Conservation (phyloP, 2,113 vertebrate genomes). For the Sinocyclocheilus anophthalmus region DNA sequence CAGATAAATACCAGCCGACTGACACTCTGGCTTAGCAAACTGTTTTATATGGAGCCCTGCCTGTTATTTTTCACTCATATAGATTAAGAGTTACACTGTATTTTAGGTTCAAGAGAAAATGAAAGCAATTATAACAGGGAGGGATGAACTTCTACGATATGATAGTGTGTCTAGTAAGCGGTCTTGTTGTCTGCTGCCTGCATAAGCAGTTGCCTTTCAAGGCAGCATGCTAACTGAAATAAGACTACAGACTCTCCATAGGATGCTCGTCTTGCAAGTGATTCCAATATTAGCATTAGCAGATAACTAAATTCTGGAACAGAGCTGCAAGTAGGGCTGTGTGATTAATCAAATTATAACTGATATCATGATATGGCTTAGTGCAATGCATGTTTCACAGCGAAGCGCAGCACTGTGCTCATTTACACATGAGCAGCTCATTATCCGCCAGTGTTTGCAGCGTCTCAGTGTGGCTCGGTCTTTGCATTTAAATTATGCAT, state of each 20-base stretch:
- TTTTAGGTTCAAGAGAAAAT: neutral
- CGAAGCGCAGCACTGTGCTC: too few species aligned
- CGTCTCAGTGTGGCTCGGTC: too few species aligned
- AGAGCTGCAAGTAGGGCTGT: too few species aligned
- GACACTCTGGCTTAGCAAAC: neutral
- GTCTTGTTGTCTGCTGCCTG: neutral
- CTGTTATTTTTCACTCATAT: neutral
- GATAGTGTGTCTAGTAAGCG: neutral
- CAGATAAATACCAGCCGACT: neutral
- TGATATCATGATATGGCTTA: too few species aligned
- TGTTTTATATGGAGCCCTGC: conserved; percentile 7
- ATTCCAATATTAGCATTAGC: neutral
- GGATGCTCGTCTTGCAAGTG: neutral
- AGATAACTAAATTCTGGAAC: too few species aligned
- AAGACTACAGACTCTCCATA: too few species aligned
- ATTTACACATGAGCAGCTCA: too few species aligned
- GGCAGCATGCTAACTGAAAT: neutral
- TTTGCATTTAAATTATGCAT: too few species aligned
- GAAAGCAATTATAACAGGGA: neutral
- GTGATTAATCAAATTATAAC: too few species aligned
- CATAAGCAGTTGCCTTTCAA: neutral
- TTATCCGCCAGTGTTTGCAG: too few species aligned
- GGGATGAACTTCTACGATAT: neutral
- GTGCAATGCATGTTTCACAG: too few species aligned
- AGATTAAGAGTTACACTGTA: neutral